Evolutionary conservation across 2,888 invertebrate genomes (phyloP).

Genomic region (Epicampocera succincta): DNA sequence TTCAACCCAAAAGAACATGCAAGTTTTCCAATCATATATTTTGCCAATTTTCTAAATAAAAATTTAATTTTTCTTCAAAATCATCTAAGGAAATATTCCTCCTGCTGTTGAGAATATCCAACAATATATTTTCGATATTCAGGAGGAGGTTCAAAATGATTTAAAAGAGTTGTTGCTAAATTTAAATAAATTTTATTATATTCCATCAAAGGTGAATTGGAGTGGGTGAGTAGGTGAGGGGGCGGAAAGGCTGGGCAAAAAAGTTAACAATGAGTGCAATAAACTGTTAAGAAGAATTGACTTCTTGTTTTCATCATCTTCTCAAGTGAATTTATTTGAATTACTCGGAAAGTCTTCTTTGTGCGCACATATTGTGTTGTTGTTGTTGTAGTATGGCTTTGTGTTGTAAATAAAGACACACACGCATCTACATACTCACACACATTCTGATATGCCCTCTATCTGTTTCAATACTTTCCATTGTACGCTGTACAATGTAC

Average conservation of each 20-base stretch:
- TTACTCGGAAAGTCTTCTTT: constrained; percentile 51
- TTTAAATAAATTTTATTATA: constrained; percentile 52
- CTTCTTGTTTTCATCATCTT: constrained; percentile 49
- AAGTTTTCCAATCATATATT: constrained; percentile 11
- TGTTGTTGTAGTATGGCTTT: constrained; percentile 6
- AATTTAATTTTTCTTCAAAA: neutral
- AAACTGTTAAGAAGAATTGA: constrained; percentile 64
- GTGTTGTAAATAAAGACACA: neutral
- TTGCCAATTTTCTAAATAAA: neutral
- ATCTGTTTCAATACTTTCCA: constrained; percentile 34
- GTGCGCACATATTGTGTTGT: constrained; percentile 12
- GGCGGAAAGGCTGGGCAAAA: neutral
- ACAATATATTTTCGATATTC: neutral
- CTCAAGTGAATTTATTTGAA: constrained; percentile 55
- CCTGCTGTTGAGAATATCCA: neutral
- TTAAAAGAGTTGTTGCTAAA: constrained; percentile 29
- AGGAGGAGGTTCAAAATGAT: neutral
- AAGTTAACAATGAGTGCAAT: constrained; percentile 59
- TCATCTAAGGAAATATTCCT: neutral
- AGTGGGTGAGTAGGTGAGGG: neutral
- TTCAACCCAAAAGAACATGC: constrained; percentile 4
- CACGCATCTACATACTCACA: neutral
- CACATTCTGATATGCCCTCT: constrained; percentile 10
- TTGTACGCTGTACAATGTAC: constrained; percentile 24
- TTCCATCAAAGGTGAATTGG: neutral